phyloP scores from a whole-genome alignment of 2,888 invertebrate genomes.

The Nezara viridula region DNA sequence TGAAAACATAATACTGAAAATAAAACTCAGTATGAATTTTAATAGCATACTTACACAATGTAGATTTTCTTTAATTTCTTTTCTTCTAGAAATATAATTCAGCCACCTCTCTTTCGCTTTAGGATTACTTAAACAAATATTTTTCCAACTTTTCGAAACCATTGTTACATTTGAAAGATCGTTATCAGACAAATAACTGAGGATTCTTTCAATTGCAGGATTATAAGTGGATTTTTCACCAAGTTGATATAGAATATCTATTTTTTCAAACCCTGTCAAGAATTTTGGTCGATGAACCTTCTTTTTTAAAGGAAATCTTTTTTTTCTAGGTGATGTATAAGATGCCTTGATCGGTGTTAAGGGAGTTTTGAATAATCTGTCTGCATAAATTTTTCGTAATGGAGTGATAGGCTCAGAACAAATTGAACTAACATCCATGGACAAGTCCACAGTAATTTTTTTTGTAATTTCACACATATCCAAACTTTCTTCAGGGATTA shows the following conservation, averaged over 20 bases:
- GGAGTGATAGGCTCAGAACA: constrained; percentile 55
- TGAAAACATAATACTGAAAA: not conserved
- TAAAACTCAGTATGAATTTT: not conserved
- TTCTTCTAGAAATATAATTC: constrained; percentile 67
- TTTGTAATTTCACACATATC: constrained; percentile 51
- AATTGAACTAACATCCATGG: constrained; percentile 40
- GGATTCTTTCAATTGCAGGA: constrained; percentile 68
- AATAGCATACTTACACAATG: constrained; percentile 64
- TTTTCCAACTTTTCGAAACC: constrained; percentile 69
- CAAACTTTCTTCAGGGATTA: constrained; percentile 53
- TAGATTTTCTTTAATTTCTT: constrained; percentile 69
- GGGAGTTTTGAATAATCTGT: constrained; percentile 54
- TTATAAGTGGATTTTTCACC: constrained; percentile 69
- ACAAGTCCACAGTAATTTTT: constrained; percentile 54
- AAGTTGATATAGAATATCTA: constrained; percentile 67
- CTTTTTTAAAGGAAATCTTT: constrained; percentile 46
- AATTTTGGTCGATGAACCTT: constrained; percentile 37
- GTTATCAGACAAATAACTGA: constrained; percentile 68
- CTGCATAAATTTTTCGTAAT: not conserved
- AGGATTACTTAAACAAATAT: constrained; percentile 67
- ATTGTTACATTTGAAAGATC: constrained; percentile 69
- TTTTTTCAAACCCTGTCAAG: constrained; percentile 58
- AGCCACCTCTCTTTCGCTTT: constrained; percentile 67
- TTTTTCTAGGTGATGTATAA: constrained; percentile 54
- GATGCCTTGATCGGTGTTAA: constrained; percentile 27